A percentile compares a stretch with the other conserved stretches of the same genome.
Conservation (phyloP, 1,140 invertebrate genomes). For the Drosophila equinoxialis region DNA sequence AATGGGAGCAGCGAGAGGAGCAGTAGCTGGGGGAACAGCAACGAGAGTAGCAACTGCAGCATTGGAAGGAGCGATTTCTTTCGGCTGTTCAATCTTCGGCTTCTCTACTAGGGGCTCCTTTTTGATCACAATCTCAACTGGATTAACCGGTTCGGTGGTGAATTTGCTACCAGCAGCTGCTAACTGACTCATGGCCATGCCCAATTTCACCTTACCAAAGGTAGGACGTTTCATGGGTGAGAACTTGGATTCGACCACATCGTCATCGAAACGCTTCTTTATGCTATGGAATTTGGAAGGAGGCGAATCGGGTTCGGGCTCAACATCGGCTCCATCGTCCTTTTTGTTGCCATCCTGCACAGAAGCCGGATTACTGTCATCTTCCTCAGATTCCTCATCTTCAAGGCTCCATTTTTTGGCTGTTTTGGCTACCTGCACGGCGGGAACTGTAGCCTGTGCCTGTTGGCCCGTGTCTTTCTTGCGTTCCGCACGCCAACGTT, state of each 20-base stretch:
- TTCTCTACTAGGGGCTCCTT: slow-evolving; percentile 17
- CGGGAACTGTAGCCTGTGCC: slow-evolving; percentile 56
- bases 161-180: slow-evolving; percentile 21
- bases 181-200: slow-evolving; percentile 34
- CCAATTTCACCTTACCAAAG: slow-evolving; percentile 58
- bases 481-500: slow-evolving; percentile 94
- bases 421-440: slow-evolving; percentile 66
- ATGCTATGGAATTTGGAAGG: slow-evolving; percentile 81
- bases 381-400: slow-evolving; percentile 93
- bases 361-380: slow-evolving; percentile 82
- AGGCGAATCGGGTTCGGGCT: slow-evolving; percentile 59
- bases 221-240: slow-evolving; percentile 63
- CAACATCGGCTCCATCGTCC: slow-evolving; percentile 24
- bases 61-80: background rate
- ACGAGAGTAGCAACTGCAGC: background rate
- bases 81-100: background rate
- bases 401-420: slow-evolving; percentile 96
- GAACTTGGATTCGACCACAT: slow-evolving; percentile 85
- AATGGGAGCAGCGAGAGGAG: background rate
- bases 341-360: slow-evolving; percentile 50
- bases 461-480: slow-evolving; percentile 87
- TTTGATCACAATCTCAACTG: slow-evolving; percentile 13
- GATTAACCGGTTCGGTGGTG: background rate
- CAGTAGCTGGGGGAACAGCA: background rate
- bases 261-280: slow-evolving; percentile 84